Conservation (phyloP, 2,797 vertebrate genomes). For the Mus minutoides region DNA sequence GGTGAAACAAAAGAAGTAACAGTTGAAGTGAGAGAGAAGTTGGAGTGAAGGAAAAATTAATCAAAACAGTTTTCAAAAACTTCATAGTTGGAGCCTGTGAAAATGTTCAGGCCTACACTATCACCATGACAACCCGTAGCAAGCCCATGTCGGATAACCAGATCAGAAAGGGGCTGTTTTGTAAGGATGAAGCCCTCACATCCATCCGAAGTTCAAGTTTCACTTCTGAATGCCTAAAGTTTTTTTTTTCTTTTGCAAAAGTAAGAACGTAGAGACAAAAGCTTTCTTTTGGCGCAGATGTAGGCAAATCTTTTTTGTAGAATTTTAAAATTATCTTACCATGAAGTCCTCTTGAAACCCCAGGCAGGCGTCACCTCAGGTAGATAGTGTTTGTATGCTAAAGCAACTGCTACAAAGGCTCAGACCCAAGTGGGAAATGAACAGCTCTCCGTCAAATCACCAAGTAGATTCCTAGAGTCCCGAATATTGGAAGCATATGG, state of each 20-base stretch:
- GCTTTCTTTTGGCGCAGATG: background rate
- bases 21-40: constrained; percentile 86
- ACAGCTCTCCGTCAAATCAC: constrained; percentile 39
- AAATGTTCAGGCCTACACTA: constrained; percentile 83
- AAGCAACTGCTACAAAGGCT: constrained; percentile 52
- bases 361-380: constrained; percentile 55
- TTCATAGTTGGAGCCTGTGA: constrained; percentile 87
- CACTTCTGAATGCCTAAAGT: constrained; percentile 62
- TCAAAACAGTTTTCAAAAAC: constrained; percentile 89
- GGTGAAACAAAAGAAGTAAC: constrained; percentile 87
- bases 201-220: constrained; percentile 77
- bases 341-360: constrained; percentile 52
- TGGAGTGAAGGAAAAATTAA: constrained; percentile 87
- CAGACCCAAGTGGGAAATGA: background rate
- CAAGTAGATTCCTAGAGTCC: constrained; percentile 52
- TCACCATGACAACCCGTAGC: constrained; percentile 89
- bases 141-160: constrained; percentile 85
- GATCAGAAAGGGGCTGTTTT: constrained; percentile 87
- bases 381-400: constrained; percentile 8
- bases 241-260: constrained; percentile 22
- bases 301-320: background rate
- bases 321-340: constrained; percentile 47
- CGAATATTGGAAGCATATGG: constrained; percentile 57
- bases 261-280: constrained; percentile 33
- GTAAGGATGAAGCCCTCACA: constrained; percentile 80